Base-by-base conservation (phyloP, 2,797 vertebrate genomes). In the Loriculus beryllinus region DNA sequence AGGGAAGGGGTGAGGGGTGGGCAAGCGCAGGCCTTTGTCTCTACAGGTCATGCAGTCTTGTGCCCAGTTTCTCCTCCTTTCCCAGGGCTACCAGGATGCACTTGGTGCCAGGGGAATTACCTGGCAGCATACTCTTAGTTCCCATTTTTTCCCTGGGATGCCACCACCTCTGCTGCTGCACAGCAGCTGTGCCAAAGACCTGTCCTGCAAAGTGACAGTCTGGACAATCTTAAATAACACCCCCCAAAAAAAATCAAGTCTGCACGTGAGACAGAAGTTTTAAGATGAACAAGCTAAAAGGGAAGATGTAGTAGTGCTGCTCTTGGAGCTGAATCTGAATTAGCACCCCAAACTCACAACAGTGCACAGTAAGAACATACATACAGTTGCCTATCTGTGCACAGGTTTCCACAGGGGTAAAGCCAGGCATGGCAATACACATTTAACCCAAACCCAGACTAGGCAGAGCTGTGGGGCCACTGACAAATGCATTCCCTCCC, bases 291-390 rank as follows among this genome's bases (percentile, higher is more conserved):
- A 69, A 35, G 45, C 26, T 39, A 62, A 39, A 70, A 62, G 4
- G 17, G 11, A 65, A 65, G 26, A 19, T 48, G 12, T 19, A 37
- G 13, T 40, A 40, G 17, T 54, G 40, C 82, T 29, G 39, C 15
- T 59, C 43, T 74, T 49, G n/a, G n/a, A 75, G 28, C 48, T 63
- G 47, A 79, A 71, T 22, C 39, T 39, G 47, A 70, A 67, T 22
- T 35, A 79, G 26, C 28, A 65, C 1, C 3, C 15, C 57, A 33
- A 25, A 54, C 10, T 45, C 56, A 49, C 7, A 52, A 20, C 22
- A 22, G 26, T 4, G 19, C 31, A 15, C 0, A 67, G 7, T 3
- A 31, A 70, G 16, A 31, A 62, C 2, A 43, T 7, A n/a, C 16
- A 71, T 7, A 19, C 13, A 7, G 35, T 19, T 3, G 5, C 47